These are phyloP conservation scores for Poeciliopsis paucimaculata DNA, from an alignment of 2,797 vertebrate genomes.

Conservation along the genomic window DNA sequence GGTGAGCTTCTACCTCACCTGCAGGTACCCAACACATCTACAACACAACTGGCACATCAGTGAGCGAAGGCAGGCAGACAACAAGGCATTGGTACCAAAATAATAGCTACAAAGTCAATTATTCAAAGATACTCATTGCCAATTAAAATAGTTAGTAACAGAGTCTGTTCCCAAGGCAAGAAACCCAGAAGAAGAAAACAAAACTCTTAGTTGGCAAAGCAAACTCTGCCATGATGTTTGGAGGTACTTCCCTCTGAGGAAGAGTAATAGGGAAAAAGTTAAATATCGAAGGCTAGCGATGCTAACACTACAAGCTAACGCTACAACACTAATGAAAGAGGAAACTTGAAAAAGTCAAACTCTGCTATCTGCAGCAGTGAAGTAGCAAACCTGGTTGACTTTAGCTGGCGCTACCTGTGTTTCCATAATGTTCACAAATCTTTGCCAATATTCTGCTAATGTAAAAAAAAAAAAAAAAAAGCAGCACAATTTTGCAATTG, in stretches of 20 bases:
- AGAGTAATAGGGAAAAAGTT: no score
- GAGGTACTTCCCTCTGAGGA: no score
- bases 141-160: no score
- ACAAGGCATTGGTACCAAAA: constrained; percentile 16
- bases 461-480: no score
- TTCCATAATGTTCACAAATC: no score
- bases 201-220: no score
- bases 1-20: constrained; percentile 40
- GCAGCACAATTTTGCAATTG: no score
- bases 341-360: background rate
- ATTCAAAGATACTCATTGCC: background rate
- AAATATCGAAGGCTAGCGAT: no score
- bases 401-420: background rate
- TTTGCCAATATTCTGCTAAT: no score
- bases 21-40: constrained; percentile 5
- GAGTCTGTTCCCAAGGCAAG: no score
- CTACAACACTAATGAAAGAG: background rate
- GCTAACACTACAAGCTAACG: background rate
- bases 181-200: no score
- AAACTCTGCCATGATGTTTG: no score
- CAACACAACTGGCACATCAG: constrained; percentile 15
- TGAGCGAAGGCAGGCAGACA: constrained; percentile 1
- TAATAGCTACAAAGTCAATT: background rate
- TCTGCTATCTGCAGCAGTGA: background rate
- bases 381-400: background rate